Base-by-base conservation (phyloP, 1,140 invertebrate genomes). In the Ceratosolen fusciceps region DNA sequence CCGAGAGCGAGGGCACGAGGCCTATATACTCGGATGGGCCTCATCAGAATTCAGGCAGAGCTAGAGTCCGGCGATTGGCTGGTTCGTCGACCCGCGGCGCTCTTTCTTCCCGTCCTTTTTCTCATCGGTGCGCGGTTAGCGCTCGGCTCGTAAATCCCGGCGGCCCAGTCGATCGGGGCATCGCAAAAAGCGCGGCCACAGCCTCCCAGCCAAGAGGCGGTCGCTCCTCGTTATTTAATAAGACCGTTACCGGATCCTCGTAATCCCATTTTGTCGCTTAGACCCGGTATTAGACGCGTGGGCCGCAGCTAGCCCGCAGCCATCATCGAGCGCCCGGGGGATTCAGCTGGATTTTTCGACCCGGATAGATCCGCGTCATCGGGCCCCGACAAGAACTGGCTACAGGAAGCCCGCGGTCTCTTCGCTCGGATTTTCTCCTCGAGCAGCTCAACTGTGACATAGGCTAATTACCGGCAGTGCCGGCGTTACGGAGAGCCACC, bases 41-140 rank as follows among this genome's bases (percentile, higher is more conserved):
- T 90, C 88, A 88, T 89, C 88, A 89, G 83, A 87, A 90, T 90
- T 89, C 89, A 89, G 86, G 85, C 88, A 84, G 85, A 87, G 84
- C 82, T 83, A 85, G 81, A 80, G 80, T 56, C 71, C 80, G 80
- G 85, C 83, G 86, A 89, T 90, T 90, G 88, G 89, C 79, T 87
- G 83, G 89, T 88, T 89, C 88, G 86, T 86, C 87, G 87, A 89
- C 87, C 88, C 84, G 83, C 80, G 82, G 84, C 72, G 39, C 43
- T 31, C 26, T 19, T n/a, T 26, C 37, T 71, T 43, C 19, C 7
- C 37, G 37, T 49, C 39, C 29, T 54, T 56, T 65, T 56, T 49
- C 68, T 7, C 62, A 24, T 26, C 56, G 5, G 49, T 31, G 21
- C 49, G 29, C 71, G 7, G 10, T 29, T 24, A 24, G 34, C 65